These are phyloP conservation scores for Abrostola triplasia DNA, from an alignment of 2,888 invertebrate genomes.

Conservation along the genomic window DNA sequence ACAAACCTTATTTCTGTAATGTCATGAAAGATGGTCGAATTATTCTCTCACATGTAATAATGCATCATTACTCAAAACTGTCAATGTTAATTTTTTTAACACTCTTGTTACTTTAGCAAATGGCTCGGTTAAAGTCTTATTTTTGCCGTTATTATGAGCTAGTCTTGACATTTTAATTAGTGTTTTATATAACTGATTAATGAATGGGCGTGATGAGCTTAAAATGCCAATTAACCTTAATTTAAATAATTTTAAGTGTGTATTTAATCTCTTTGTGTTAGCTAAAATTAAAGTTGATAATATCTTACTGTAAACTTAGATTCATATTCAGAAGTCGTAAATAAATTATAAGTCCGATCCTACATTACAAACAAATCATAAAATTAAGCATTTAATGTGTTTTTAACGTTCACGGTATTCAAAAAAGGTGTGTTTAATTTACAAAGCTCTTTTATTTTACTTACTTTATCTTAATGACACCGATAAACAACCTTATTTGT, in stretches of 20 bases:
- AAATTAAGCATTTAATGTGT: neutral
- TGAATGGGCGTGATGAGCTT: too few relatives aligned
- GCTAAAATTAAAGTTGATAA: too few relatives aligned
- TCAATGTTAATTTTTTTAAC: conserved; percentile 11
- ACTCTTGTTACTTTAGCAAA: conserved; percentile 3
- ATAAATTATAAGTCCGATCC: too few relatives aligned
- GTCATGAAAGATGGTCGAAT: conserved; percentile 47
- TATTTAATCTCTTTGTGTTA: too few relatives aligned
- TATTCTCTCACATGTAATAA: conserved; percentile 12
- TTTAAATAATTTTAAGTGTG: too few relatives aligned
- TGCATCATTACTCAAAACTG: conserved; percentile 24
- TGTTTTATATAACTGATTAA: too few relatives aligned
- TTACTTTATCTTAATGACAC: neutral
- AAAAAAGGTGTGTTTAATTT: neutral
- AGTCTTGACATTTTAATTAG: conserved; percentile 9
- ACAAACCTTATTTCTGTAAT: conserved; percentile 34
- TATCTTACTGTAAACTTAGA: too few relatives aligned
- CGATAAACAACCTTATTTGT: neutral
- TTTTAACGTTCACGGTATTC: neutral
- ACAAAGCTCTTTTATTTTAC: neutral
- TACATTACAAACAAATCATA: neutral
- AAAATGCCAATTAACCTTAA: too few relatives aligned
- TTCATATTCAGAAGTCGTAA: too few relatives aligned
- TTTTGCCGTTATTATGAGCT: conserved; percentile 4
- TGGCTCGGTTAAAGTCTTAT: conserved; percentile 3